These are phyloP conservation scores for Noturus placidus DNA, from an alignment of 2,113 vertebrate species.

Conservation along the genomic window DNA sequence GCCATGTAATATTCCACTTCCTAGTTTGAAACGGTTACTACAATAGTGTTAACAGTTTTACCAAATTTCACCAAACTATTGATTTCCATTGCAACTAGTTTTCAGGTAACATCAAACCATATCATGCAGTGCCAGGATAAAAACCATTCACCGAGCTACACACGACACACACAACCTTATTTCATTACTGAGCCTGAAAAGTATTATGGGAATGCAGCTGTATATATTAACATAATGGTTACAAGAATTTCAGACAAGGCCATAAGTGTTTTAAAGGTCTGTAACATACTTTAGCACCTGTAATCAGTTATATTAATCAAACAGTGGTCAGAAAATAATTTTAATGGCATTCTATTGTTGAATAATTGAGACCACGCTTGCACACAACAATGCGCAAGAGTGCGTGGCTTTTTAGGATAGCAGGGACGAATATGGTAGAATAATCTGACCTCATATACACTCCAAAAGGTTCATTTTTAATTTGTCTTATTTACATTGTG, in stretches of 20 bases:
- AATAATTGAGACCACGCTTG: not conserved
- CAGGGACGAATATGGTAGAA: not conserved
- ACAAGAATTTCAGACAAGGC: not conserved
- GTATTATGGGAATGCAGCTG: not conserved
- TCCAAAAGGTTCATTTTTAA: not conserved
- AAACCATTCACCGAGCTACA: too few relatives aligned
- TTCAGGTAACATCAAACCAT: not conserved
- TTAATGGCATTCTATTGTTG: constrained; percentile 1
- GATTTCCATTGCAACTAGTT: not conserved
- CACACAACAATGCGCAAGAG: not conserved
- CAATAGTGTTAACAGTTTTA: not conserved
- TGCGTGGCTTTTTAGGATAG: not conserved
- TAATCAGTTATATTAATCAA: constrained; percentile 16
- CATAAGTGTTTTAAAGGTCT: not conserved
- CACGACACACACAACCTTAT: not conserved
- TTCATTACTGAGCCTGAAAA: not conserved
- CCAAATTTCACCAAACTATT: not conserved
- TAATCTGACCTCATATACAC: not conserved
- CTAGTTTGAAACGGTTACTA: not conserved
- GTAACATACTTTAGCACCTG: not conserved
- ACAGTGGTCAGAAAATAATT: constrained; percentile 20
- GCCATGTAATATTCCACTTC: not conserved
- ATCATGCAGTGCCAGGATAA: too few relatives aligned
- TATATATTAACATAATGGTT: not conserved
- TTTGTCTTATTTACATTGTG: not conserved